phyloP scores from a whole-genome alignment of 2,797 vertebrate genomes.

The Poecile montanus region DNA sequence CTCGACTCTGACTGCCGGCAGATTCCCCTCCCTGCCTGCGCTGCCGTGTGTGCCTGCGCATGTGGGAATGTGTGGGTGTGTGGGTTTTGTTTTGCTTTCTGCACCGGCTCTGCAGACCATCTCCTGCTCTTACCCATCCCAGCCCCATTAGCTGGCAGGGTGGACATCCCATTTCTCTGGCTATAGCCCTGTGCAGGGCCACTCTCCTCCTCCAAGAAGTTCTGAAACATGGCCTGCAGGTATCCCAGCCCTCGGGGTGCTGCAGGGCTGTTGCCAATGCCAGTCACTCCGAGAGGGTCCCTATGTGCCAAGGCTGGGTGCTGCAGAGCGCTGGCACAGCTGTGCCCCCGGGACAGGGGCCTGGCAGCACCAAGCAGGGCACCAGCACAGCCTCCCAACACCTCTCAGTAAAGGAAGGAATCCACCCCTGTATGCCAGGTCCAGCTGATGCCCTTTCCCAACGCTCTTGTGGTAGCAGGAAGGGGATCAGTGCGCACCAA shows the following conservation, averaged over 20 bases:
- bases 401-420: neutral
- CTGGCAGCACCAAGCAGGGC: neutral
- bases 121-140: neutral
- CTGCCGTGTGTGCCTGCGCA: neutral
- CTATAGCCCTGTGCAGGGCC: fast-evolving
- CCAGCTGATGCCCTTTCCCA: neutral
- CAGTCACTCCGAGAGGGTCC: fast-evolving
- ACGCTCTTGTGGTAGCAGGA: fast-evolving
- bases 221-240: fast-evolving
- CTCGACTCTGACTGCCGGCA: neutral
- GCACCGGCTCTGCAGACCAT: neutral
- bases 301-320: neutral
- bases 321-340: fast-evolving
- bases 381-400: neutral
- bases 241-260: neutral
- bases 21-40: neutral
- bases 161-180: neutral
- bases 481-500: neutral
- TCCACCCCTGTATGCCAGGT: fast-evolving
- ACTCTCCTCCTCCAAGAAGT: neutral
- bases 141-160: fast-evolving
- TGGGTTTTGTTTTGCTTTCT: conserved; percentile 1
- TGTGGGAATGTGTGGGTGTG: conserved; percentile 15
- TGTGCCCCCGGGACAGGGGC: neutral
- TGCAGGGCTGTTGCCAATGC: neutral